Base-by-base conservation (phyloP, 2,113 vertebrate species). In the Myiozetetes cayanensis region DNA sequence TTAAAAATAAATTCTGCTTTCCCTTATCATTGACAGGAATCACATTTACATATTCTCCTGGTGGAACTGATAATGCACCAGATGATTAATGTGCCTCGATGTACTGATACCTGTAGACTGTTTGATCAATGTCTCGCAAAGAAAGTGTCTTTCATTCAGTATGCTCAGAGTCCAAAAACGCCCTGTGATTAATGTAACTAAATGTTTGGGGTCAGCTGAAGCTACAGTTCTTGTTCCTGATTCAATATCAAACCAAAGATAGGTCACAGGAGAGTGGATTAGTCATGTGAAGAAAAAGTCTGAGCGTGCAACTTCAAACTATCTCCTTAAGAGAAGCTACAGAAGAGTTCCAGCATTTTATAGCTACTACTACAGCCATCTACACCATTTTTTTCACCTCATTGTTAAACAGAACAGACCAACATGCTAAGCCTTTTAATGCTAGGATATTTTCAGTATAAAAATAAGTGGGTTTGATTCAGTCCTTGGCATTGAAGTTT, bases 21-120 rank as follows among this genome's bases (percentile, higher is more conserved):
- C 93, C 94, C 98, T 99, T 99, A 99, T 99, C 99, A 97, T 92
- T 98, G 98, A 98, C 98, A 98, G 98, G 98, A 98, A 99, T 99
- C 99, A 98, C 98, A 99, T 99, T 99, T 99, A 99, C 98, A 99
- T 99, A 99, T 99, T 99, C 99, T 98, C 98, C 98, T 98, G 97
- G 96, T 98, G 96, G 97, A 97, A 84, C 84, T 98, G 98, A 99
- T 99, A 99, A 99, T 97, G 96, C 97, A 96, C 96, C 89, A 96
- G 98, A 98, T 99, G 99, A 99, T 99, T 99, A 99, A 99, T 99
- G 98, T 98, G 96, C 97, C 98, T 98, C 96, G 99, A 99, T 99
- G 98, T 97, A 97, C 98, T 98, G 99, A 99, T 99, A 99, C 98
- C 98, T 99, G 98, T 97, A 98, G 98, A 97, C 97, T 98, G 96